Conservation (phyloP, 2,888 invertebrate genomes). For the Gastrophysa polygoni region DNA sequence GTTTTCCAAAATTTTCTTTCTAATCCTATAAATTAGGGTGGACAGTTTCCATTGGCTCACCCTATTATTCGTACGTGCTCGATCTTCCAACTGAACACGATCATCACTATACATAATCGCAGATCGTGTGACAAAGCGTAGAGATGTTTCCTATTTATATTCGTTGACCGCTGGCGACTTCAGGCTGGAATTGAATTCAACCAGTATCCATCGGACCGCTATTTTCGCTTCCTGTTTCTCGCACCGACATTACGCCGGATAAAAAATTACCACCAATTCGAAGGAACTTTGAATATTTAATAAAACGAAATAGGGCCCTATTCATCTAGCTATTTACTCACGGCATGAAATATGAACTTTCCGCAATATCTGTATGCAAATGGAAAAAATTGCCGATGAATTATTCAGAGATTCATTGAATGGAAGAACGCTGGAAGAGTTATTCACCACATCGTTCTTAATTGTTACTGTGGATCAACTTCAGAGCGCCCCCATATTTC, state of each 20-base stretch:
- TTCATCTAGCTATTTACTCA: slow-evolving; percentile 4
- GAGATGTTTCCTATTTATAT: background rate
- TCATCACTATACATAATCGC: no score
- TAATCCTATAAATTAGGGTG: no score
- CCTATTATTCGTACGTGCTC: no score
- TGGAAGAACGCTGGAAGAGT: slow-evolving; percentile 8
- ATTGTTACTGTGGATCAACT: slow-evolving; percentile 14
- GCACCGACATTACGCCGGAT: background rate
- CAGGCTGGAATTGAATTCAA: background rate
- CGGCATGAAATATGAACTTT: slow-evolving; percentile 7
- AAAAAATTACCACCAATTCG: slow-evolving; percentile 2
- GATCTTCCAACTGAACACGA: no score
- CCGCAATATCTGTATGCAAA: slow-evolving; percentile 9
- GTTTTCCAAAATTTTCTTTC: no score
- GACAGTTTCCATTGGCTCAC: no score
- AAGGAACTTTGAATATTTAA: slow-evolving; percentile 1
- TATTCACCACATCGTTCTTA: slow-evolving; percentile 11
- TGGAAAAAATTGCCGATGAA: slow-evolving; percentile 18
- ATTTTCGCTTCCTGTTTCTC: background rate
- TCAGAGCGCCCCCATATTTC: background rate
- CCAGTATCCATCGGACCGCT: background rate
- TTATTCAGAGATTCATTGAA: slow-evolving; percentile 18
- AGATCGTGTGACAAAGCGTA: no score
- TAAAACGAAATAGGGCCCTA: background rate
- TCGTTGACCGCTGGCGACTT: background rate